Evolutionary conservation across 2,888 invertebrate genomes (phyloP), one percentile per base, ranked within the genome.

Genomic region (Epinotia nisella): DNA sequence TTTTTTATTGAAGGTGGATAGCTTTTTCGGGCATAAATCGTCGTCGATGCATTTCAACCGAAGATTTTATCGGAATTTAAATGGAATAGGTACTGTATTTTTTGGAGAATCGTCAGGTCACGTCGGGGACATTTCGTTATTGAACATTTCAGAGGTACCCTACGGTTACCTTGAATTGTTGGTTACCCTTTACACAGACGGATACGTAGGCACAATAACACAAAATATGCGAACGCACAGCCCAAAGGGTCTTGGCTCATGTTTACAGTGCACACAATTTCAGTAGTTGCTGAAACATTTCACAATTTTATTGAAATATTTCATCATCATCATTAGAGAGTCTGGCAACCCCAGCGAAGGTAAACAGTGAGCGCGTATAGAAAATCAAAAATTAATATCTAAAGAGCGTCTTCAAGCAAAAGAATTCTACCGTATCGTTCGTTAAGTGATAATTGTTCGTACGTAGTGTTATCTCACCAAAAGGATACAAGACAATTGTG

Each of bases 171-270:
- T 55, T 56, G 56, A 66, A 55, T 21, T 24, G 55, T 56, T 35
- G 35, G 41, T 41, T 9, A 35, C 55, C 66, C 15, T 15, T 29
- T 55, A 39, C 55, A 19, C 35, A 39, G 39, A 55, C 65, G 39
- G 65, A 66, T 66, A 66, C 66, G 21, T n/a, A 39, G n/a, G 24
- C 24, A 56, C 66, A 55, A 66, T 66, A 65, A 56, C 41, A 56
- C 55, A 66, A 66, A 66, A 56, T 66, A 66, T 55, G 55, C 41
- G 39, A 65, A 35, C 35, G 41, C 55, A 55, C 21, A 55, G 56
- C 56, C n/a, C 41, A 21, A 56, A 41, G 55, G 55, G 55, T 24
- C 56, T 66, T 56, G 56, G 41, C 66, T 21, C 39, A 15, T 53
- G 2, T 41, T 17, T 39, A 56, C 10, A 66, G 39, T 56, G 41